A percentile compares a stretch with the other conserved stretches of the same genome.
Conservation (phyloP, 2,888 invertebrate genomes). For the Tuberolachnus salignus region DNA sequence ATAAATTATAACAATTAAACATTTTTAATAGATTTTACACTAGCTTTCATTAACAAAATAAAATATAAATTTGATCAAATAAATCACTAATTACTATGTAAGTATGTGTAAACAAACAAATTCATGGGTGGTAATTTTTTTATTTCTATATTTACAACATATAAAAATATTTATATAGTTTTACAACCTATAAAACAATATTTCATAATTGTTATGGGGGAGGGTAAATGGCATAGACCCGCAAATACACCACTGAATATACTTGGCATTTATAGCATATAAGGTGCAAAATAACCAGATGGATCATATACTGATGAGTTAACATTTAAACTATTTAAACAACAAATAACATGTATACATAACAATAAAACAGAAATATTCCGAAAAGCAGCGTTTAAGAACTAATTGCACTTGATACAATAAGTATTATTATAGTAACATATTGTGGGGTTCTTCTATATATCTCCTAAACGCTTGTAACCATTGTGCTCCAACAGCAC, state of each 20-base stretch:
- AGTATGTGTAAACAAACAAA: too few species aligned
- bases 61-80: too few species aligned
- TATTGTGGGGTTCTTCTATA: constrained; percentile 90
- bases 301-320: constrained; percentile 24
- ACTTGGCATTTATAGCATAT: constrained; percentile 26
- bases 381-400: constrained; percentile 28
- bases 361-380: constrained; percentile 28
- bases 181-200: too few species aligned
- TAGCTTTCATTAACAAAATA: too few species aligned
- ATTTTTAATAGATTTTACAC: too few species aligned
- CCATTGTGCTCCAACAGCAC: constrained; percentile 97
- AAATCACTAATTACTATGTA: too few species aligned
- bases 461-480: constrained; percentile 84
- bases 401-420: constrained; percentile 14
- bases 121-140: too few species aligned
- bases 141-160: too few species aligned
- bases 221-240: too few species aligned
- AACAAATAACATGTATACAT: constrained; percentile 47
- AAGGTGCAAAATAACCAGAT: constrained; percentile 24
- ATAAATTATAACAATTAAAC: too few species aligned
- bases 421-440: constrained; percentile 75
- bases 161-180: too few species aligned
- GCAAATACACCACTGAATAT: neutral
- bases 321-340: constrained; percentile 50
- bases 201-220: too few species aligned